Conservation (phyloP, 2,888 invertebrate genomes). For the Nudaria mundana region DNA sequence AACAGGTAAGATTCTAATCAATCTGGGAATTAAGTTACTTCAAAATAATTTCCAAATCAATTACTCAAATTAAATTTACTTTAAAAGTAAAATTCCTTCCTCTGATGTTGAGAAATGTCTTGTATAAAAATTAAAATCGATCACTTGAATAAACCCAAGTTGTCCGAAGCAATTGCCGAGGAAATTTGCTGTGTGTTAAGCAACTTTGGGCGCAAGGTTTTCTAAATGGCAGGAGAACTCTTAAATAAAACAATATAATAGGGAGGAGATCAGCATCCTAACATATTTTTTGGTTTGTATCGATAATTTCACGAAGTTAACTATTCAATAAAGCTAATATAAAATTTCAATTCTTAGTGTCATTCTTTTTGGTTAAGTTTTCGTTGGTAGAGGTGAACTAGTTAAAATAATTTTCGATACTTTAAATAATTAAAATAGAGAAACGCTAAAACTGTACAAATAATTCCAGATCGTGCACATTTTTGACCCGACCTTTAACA, state of each 20-base stretch:
- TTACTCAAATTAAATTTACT: background rate
- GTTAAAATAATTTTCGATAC: too few species aligned
- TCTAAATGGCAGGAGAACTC: conserved; percentile 27
- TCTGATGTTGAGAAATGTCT: background rate
- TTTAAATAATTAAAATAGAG: too few species aligned
- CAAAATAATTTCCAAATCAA: background rate
- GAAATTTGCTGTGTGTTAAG: conserved; percentile 16
- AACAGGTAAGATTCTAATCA: background rate
- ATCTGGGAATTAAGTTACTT: background rate
- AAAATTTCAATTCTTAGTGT: too few species aligned
- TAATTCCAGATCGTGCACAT: too few species aligned
- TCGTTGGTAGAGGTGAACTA: too few species aligned
- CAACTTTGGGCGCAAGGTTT: background rate
- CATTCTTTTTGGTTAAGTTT: too few species aligned
- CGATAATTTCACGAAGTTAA: too few species aligned
- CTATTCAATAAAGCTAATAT: too few species aligned
- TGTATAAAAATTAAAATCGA: conserved; percentile 16
- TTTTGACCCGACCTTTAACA: too few species aligned
- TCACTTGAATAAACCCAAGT: conserved; percentile 14
- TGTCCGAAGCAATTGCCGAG: conserved; percentile 11
- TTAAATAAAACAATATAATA: conserved; percentile 47
- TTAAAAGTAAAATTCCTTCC: background rate
- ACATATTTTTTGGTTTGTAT: too few species aligned
- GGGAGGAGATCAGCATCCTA: conserved; percentile 27
- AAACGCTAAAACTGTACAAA: too few species aligned